Conservation (phyloP, 1,140 invertebrate genomes). For the Drosophila pandora region DNA sequence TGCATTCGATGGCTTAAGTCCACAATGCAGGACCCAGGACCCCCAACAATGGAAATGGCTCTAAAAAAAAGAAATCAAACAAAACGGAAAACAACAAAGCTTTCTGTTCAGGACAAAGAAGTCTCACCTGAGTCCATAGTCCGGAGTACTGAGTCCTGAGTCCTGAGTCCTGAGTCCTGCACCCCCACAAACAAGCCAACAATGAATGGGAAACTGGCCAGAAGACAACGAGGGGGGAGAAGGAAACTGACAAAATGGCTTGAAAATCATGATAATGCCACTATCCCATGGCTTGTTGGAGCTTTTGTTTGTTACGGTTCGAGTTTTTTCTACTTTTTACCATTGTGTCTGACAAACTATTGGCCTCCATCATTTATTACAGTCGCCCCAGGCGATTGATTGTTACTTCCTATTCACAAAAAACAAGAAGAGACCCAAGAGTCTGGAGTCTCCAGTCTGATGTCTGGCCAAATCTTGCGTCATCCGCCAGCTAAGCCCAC, state of each 20-base stretch:
- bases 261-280: slow-evolving; percentile 17
- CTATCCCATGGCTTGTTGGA: background rate
- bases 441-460: background rate
- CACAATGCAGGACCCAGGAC: slow-evolving; percentile 31
- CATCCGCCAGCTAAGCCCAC: slow-evolving; percentile 16
- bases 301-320: background rate
- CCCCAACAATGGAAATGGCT: slow-evolving; percentile 14
- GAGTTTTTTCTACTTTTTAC: background rate
- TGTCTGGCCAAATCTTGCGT: slow-evolving; percentile 13
- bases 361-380: background rate
- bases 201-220: background rate
- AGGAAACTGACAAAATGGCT: slow-evolving; percentile 20
- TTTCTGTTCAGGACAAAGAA: slow-evolving; percentile 13
- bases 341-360: background rate
- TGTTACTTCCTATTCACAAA: background rate
- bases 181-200: background rate
- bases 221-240: background rate
- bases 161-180: slow-evolving; percentile 5
- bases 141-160: background rate
- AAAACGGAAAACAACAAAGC: slow-evolving; percentile 5
- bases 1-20: background rate
- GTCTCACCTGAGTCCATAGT: slow-evolving; percentile 22
- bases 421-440: background rate
- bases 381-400: background rate
- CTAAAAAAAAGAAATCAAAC: slow-evolving; percentile 8